These are phyloP conservation scores for Octodon degus DNA, from an alignment of 2,113 vertebrate genomes.

Conservation along the genomic window DNA sequence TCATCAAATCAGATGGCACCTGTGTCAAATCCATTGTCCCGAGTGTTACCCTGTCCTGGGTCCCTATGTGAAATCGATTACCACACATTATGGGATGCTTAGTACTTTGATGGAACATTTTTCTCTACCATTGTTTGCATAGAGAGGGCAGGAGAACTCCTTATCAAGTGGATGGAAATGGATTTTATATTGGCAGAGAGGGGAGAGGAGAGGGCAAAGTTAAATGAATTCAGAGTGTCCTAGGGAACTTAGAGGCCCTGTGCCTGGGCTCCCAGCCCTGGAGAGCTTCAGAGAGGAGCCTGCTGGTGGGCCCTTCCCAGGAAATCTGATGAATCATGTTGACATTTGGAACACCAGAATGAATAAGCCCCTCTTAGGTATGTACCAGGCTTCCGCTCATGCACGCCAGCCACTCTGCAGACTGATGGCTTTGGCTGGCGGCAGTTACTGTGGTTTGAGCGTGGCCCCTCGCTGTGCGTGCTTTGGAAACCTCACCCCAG, in stretches of 20 bases:
- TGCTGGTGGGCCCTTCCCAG: neutral
- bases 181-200: neutral
- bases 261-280: rapidly evolving
- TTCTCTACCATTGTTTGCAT: constrained; percentile 74
- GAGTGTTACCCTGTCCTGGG: constrained; percentile 79
- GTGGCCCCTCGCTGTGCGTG: neutral
- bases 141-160: constrained; percentile 62
- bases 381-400: neutral
- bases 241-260: neutral
- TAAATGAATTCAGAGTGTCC: neutral
- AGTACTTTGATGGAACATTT: constrained; percentile 78
- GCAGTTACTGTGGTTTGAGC: neutral
- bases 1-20: constrained; percentile 76
- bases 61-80: constrained; percentile 83
- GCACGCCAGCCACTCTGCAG: too few species aligned
- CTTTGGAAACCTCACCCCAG: neutral
- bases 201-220: rapidly evolving
- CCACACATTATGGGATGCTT: constrained; percentile 82
- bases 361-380: neutral
- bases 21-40: constrained; percentile 84
- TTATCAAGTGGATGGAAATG: constrained; percentile 71
- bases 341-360: neutral
- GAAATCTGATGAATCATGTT: neutral
- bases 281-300: neutral
- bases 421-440: neutral